Percentiles rank a stretch among this genome's conserved stretches.
Conservation (phyloP, 1,140 invertebrate species). For the Pachyrhynchus sulphureomaculatus region DNA sequence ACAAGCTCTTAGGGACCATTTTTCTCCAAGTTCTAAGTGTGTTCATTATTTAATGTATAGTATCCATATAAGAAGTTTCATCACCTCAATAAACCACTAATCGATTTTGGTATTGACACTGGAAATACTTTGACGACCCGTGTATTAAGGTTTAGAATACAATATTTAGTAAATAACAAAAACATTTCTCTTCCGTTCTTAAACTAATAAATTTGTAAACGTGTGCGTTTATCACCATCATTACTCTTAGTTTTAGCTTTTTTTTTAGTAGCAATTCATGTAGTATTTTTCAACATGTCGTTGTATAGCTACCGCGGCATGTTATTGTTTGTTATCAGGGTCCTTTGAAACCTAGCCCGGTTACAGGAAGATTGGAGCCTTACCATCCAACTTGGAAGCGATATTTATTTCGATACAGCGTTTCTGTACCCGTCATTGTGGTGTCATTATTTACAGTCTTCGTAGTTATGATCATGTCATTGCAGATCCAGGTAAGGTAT, state of each 20-base stretch:
- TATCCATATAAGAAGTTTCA: too few species aligned
- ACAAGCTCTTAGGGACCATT: too few species aligned
- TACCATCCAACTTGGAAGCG: conserved; percentile 81
- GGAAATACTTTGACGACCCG: too few species aligned
- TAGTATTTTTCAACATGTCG: conserved; percentile 46
- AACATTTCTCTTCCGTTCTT: too few species aligned
- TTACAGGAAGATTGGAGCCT: conserved; percentile 87
- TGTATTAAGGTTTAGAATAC: too few species aligned
- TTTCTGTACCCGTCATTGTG: conserved; percentile 83
- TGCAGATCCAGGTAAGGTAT: conserved; percentile 81
- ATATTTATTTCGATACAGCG: conserved; percentile 81
- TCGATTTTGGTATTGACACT: too few species aligned
- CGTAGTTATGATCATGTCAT: conserved; percentile 80
- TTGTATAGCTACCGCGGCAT: conserved; percentile 50
- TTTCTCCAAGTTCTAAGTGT: too few species aligned
- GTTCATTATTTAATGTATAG: too few species aligned
- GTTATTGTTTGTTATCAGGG: conserved; percentile 66
- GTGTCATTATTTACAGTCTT: conserved; percentile 82
- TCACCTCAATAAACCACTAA: too few species aligned
- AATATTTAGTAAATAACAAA: too few species aligned
- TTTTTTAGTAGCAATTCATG: conserved; percentile 33
- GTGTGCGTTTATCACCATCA: too few species aligned
- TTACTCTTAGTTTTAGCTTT: conserved; percentile 5
- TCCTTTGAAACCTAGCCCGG: conserved; percentile 76
- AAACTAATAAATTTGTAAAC: too few species aligned